Base-by-base conservation (phyloP, 2,113 vertebrate genomes). In the Dicaeum eximium region DNA sequence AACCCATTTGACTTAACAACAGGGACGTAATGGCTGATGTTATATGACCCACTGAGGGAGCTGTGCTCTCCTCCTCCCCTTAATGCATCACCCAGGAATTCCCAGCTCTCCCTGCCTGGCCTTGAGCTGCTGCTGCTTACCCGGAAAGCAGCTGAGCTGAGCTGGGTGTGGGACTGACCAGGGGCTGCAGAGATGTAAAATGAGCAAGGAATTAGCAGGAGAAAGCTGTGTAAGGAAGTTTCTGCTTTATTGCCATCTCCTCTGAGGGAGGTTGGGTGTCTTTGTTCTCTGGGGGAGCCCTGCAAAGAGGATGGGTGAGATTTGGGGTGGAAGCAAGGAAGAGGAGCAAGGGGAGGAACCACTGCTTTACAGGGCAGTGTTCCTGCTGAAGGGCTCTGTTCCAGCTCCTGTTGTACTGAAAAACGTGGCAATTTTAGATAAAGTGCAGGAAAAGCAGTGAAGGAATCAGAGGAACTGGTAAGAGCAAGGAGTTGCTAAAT, bases 1-100 rank as follows among this genome's bases (percentile, higher is more conserved):
- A 94, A 95, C 40, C 88, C 42, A 54, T 94, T 80, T 88, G 94
- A 90, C 77, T 95, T 91, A 84, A 91, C 80, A 95, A 72, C 12
- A 80, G 90, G 86, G 62, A 95, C 47, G 60, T 88, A 91, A 81
- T 82, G 62, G 84, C 86, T 90, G 90, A 66, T 86, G 86, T 93
- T 92, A 13, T 37, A 61, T 62, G 96, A 96, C 50, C 94, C 81
- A 67, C 73, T 42, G 77, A 95, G 85, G 77, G 85, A 93, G 86
- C 65, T 13, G 15, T 48, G 70, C 66, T 92, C 38, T 60, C 24
- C 79, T 93, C 66, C 50, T 75, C 33, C 82, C 9, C 0, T 48
- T 94, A 79, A 90, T 91, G 86, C 86, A 82, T 92, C 85, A 28
- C 70, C 28, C 35, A 84, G 81, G 72, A 82, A 73, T 53, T 75